Evolutionary conservation across 2,888 invertebrate genomes (phyloP).

Genomic region (Mycalesis mineus): DNA sequence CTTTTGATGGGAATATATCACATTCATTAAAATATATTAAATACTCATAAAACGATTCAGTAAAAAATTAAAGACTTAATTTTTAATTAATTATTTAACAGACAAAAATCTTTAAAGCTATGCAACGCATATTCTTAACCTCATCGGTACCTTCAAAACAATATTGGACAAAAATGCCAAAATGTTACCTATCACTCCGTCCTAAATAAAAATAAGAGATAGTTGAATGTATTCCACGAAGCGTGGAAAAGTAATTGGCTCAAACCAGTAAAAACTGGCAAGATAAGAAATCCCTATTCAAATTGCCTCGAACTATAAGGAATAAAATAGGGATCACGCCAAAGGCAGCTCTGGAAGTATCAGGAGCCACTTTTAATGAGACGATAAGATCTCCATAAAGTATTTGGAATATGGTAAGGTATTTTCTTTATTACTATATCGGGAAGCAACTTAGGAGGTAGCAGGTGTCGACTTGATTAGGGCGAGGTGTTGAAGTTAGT

Average conservation of each 20-base stretch:
- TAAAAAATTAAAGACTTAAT: too few relatives aligned
- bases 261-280: not conserved
- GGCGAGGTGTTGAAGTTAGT: conserved; percentile 22
- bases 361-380: conserved; percentile 26
- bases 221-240: not conserved
- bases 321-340: conserved; percentile 2
- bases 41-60: too few relatives aligned
- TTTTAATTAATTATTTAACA: too few relatives aligned
- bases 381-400: conserved; percentile 22
- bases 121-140: too few relatives aligned
- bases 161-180: not conserved
- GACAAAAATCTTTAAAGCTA: too few relatives aligned
- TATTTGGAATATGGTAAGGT: conserved; percentile 27
- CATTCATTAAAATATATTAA: too few relatives aligned
- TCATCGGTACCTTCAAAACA: not conserved
- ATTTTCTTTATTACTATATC: conserved; percentile 32
- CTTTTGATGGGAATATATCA: too few relatives aligned
- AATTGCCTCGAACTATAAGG: not conserved
- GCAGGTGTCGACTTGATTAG: conserved; percentile 22
- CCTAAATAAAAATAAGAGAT: not conserved
- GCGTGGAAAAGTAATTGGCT: not conserved
- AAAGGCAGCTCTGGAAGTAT: conserved; percentile 18
- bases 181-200: not conserved
- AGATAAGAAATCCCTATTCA: not conserved
- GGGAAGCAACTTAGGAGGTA: conserved; percentile 11